Evolutionary conservation across 1,140 invertebrate species (phyloP), one percentile per base, ranked within the genome.

Genomic region (Holotrichia oblita): DNA sequence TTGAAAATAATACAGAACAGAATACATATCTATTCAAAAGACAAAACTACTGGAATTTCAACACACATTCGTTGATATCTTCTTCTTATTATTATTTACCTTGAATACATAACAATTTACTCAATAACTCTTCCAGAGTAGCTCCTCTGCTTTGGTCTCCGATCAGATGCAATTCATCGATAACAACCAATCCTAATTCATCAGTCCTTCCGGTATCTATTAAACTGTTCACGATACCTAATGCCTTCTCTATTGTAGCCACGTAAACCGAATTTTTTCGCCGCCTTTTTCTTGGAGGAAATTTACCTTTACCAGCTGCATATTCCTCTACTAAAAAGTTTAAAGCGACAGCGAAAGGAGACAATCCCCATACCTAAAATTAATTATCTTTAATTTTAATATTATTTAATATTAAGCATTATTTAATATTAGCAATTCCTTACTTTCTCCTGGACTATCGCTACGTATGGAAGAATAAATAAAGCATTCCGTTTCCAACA

Each of bases 391-490:
- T n/a, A n/a, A n/a, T n/a, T n/a, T n/a, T n/a, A n/a, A n/a, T n/a
- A n/a, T n/a, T n/a, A n/a, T n/a, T n/a, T n/a, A n/a, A n/a, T n/a
- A n/a, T n/a, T n/a, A n/a, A n/a, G n/a, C n/a, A n/a, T n/a, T n/a
- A n/a, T n/a, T n/a, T n/a, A n/a, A n/a, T n/a, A n/a, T n/a, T n/a
- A n/a, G n/a, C n/a, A n/a, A n/a, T n/a, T 10, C 69, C 77, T 78
- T 85, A 93, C 93, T 89, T 99, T 99, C 89, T 99, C 98, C 87
- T 99, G 97, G 3, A 99, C 98, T 83, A 99, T 94, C 8, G 97
- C 94, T 42, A 99, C 95, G 90, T 94, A 99, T 0, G 98, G 98
- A 41, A 99, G 87, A 83, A 99, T 92, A 82, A 99, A 95, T 44
- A 99, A 87, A 40, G 92, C 95, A 91, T 98, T 96, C 82, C 92